phyloP scores from a whole-genome alignment of 2,888 invertebrate species.

The Acronicta psi region DNA sequence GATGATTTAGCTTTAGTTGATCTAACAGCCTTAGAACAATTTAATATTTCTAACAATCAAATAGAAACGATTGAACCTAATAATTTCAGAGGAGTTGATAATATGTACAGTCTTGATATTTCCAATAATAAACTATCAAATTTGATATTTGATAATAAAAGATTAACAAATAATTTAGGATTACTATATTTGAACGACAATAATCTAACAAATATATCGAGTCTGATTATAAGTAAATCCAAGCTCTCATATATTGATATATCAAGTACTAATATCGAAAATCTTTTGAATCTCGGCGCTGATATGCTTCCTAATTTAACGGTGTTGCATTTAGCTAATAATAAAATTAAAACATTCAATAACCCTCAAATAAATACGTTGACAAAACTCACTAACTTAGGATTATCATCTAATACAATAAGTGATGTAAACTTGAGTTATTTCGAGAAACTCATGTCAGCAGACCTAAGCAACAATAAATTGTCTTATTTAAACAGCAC shows the following conservation, averaged over 20 bases:
- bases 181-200: slow-evolving; percentile 76
- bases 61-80: slow-evolving; percentile 67
- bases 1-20: slow-evolving; percentile 71
- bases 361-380: slow-evolving; percentile 69
- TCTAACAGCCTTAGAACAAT: slow-evolving; percentile 70
- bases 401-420: slow-evolving; percentile 72
- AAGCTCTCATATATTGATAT: slow-evolving; percentile 70
- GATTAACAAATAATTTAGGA: slow-evolving; percentile 65
- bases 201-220: slow-evolving; percentile 62
- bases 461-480: slow-evolving; percentile 73
- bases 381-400: slow-evolving; percentile 66
- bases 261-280: slow-evolving; percentile 68
- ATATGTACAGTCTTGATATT: slow-evolving; percentile 77
- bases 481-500: slow-evolving; percentile 66
- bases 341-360: slow-evolving; percentile 73
- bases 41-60: slow-evolving; percentile 76
- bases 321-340: slow-evolving; percentile 69
- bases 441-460: slow-evolving; percentile 68
- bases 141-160: slow-evolving; percentile 62
- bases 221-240: slow-evolving; percentile 59
- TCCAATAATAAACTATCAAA: slow-evolving; percentile 70
- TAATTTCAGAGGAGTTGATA: slow-evolving; percentile 72
- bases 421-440: slow-evolving; percentile 68
- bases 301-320: slow-evolving; percentile 65
- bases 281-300: slow-evolving; percentile 56